A percentile compares a stretch with the other conserved stretches of the same genome.
Evolutionary conservation across 2,888 invertebrate species (phyloP).

Genomic region (Odontomyia ornata): DNA sequence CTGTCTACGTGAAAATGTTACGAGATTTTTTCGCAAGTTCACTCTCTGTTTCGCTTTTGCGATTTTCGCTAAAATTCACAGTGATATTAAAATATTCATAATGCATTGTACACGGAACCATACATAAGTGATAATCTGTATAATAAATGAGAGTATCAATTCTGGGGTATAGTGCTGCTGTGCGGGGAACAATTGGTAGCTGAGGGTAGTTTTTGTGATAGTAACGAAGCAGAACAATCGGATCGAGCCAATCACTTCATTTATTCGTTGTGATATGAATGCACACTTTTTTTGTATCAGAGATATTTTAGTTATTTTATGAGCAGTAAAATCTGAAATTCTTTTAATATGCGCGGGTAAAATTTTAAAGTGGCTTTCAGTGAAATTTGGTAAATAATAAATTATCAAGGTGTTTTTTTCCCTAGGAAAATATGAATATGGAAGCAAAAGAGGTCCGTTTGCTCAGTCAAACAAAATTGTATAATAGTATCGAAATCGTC

Average conservation of each 20-base stretch:
- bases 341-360: neutral
- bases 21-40: neutral
- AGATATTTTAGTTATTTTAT: neutral
- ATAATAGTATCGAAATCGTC: too few species aligned
- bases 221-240: neutral
- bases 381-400: too few species aligned
- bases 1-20: conserved; percentile 28
- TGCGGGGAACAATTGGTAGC: neutral
- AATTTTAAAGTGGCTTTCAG: too few species aligned
- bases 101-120: neutral
- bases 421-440: too few species aligned
- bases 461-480: too few species aligned
- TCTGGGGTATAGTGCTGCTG: neutral
- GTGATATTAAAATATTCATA: conserved; percentile 23
- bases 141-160: neutral
- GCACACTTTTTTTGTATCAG: neutral
- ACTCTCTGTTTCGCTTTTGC: neutral
- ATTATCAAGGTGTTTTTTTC: too few species aligned
- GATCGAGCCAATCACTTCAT: neutral
- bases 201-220: neutral
- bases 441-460: too few species aligned
- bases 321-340: neutral
- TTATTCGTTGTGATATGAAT: neutral
- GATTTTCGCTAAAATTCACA: neutral
- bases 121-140: conserved; percentile 15